Evolutionary conservation across 2,113 vertebrate genomes (phyloP), one percentile per base, ranked within the genome.

Genomic region (Petroica traversi): DNA sequence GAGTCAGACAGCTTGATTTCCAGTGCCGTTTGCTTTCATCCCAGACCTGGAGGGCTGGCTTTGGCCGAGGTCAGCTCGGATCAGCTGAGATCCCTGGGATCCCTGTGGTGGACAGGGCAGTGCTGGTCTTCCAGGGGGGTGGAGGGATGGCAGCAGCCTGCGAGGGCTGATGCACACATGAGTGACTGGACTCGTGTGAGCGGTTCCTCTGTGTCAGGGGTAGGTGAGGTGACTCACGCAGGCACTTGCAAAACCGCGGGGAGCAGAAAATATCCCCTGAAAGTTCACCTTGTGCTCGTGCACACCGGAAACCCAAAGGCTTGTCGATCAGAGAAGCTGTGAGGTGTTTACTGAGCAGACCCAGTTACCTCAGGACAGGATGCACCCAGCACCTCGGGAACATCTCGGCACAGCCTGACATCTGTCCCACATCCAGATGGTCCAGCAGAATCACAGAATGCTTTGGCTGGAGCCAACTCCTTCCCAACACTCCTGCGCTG

Each of bases 251-350:
- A 77, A 89, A 81, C 94, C 16, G 1, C 40, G 6, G 2, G 25
- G 31, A 78, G 86, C 93, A 96, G 94, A 96, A 95, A 96, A 96
- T 97, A 96, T 59, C 89, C 89, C 92, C 93, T 2, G 79, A 96
- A 97, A 96, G 95, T 96, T 96, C 94, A 95, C 75, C 71, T 58
- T 96, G 95, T 95, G 68, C 92, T 92, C 7, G 5, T 83, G 75
- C 5, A 34, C 40, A 64, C 90, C 88, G 85, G 94, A 96, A 96
- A 90, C 93, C 59, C 92, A 55, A 46, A 64, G 36, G 13, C 63
- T 76, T 46, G 76, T 85, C 20, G 1, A 66, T 58, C 46, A 83
- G 59, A 96, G 63, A 90, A 61, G 76, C 77, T 6, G 15, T 4
- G 13, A 91, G 82, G 90, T 95, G 85, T 95, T 95, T 88, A 69